Base-by-base conservation (phyloP, 2,113 vertebrate species). In the Gymnorhina tibicen region DNA sequence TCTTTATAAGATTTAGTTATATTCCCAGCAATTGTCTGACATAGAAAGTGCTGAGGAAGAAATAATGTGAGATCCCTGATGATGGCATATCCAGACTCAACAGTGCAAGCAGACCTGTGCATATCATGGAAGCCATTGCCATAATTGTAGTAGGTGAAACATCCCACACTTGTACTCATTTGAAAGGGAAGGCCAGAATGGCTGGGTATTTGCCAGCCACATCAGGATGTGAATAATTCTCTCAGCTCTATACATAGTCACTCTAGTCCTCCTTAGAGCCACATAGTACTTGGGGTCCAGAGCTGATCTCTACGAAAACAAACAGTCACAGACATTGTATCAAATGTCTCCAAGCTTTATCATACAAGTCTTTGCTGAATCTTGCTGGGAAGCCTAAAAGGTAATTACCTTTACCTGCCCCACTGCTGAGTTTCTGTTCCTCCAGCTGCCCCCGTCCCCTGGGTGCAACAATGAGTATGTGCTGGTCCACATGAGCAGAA, bases 391-490 rank as follows among this genome's bases (percentile, higher is more conserved):
- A 85, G 6, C 47, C 41, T 32, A 11, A 64, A n/a, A 67, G 24
- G 11, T 41, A 47, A 73, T 35, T 79, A 16, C 15, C 19, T 24
- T 64, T 55, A 30, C 46, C 19, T 56, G 10, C 3, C 16, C 11
- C 4, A 1, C 7, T 73, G 20, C 13, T 79, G 56, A 67, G 10
- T 39, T 85, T 44, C 17, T 59, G 27, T 63, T 85, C 9, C n/a
- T 79, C 21, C 37, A 62, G n/a, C 17, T 9, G 47, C 14, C 23
- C 7, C 39, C 35, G 8, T 67, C 24, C 26, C 13, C 23, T 62
- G 53, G 9, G 32, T 69, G 8, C 21, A 27, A 22, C 0, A 0
- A 58, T 19, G 41, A 26, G 3, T 60, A 18, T 21, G 4, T 82
- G 46, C 72, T 80, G 30, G 32, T 67, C 16, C 10, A 41, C 30